Evolutionary conservation across 2,113 vertebrate species (phyloP).

Genomic region (Alosa alosa): DNA sequence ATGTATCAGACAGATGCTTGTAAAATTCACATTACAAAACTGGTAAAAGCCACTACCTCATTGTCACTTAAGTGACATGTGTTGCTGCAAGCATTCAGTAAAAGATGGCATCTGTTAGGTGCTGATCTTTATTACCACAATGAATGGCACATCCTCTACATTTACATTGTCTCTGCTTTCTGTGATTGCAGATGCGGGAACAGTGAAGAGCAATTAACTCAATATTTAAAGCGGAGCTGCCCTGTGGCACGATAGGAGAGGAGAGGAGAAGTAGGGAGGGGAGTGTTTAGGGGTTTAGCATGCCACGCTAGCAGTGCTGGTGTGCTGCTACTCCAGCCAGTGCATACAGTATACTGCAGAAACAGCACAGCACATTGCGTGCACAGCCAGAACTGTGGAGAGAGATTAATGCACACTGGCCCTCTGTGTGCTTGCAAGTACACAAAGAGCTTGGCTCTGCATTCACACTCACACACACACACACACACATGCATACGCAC

Average conservation of each 20-base stretch:
- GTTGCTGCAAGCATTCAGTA: not conserved
- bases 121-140: not conserved
- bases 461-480: not conserved
- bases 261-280: not conserved
- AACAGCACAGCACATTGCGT: not conserved
- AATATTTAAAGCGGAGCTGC: constrained; percentile 34
- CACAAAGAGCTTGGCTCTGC: not conserved
- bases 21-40: no score
- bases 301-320: not conserved
- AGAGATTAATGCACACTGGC: not conserved
- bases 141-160: not conserved
- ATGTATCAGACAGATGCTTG: no score
- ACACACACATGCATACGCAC: not conserved
- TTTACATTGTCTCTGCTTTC: not conserved
- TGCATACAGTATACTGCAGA: not conserved
- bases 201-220: constrained; percentile 31
- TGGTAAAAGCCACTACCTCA: no score
- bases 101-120: not conserved
- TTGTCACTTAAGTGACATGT: not conserved
- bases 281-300: constrained; percentile 14
- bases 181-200: not conserved
- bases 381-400: not conserved
- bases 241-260: not conserved
- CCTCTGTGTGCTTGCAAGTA: not conserved
- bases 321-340: not conserved